Evolutionary conservation across 2,113 vertebrate species (phyloP), one percentile per base, ranked within the genome.

Genomic region (Polyodon spathula): DNA sequence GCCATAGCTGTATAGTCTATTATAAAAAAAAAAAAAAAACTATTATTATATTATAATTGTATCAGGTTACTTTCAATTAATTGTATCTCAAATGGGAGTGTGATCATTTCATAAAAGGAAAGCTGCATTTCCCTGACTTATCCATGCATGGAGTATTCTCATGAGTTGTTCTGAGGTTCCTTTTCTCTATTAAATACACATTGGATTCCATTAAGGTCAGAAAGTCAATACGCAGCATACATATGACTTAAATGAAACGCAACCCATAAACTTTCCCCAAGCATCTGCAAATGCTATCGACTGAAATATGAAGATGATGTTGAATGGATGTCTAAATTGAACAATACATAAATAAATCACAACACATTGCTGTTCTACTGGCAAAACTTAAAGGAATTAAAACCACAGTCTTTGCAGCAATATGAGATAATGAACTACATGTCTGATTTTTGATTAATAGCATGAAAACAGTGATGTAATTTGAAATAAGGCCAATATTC

Each of bases 171-270:
- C 27, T 27, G 27, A 27, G 27, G 27, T 27, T 27, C 27, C 12
- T 44, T 44, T 44, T 44, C 12, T 50, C 3, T 2, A 50, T 50
- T 50, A 50, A 50, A 50, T 50, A 11, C 48, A 12, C 48, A n/a
- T 9, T 50, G 15, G 3, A 44, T 44, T 44, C 43, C 12, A 44
- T 44, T 3, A 2, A 50, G 12, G 48, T 50, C 48, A 50, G 48
- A 50, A 50, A 50, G 48, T 50, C 48, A 50, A 50, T 50, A 50
- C 15, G 48, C 48, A 50, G 48, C 48, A 50, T 14, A n/a, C 11
- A n/a, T 6, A 50, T 10, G 8, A 50, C 15, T 50, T n/a, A 50
- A 50, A 50, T 11, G 12, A 12, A 50, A 50, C 15, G 4, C 48
- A 50, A 14, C 10, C 48, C 48, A 50, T 50, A 50, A 50, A 50